Conservation (phyloP, 2,888 invertebrate species). For the Cenopis cana region DNA sequence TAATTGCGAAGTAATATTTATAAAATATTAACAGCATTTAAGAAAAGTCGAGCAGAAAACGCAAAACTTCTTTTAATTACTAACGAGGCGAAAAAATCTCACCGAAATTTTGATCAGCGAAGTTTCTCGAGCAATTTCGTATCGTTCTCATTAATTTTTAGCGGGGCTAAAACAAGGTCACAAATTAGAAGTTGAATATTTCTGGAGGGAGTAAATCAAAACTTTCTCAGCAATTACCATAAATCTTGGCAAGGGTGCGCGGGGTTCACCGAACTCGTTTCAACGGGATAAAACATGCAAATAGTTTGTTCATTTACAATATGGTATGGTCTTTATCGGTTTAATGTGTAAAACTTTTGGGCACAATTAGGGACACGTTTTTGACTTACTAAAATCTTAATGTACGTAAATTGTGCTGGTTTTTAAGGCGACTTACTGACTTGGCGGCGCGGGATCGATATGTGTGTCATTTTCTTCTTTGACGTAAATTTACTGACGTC, state of each 20-base stretch:
- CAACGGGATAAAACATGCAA: slow-evolving; percentile 36
- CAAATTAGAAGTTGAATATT: slow-evolving; percentile 43
- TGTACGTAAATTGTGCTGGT: no score
- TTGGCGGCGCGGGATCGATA: no score
- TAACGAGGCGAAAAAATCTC: background rate
- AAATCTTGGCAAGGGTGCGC: slow-evolving; percentile 41
- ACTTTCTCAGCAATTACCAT: slow-evolving; percentile 39
- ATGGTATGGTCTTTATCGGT: slow-evolving; percentile 1
- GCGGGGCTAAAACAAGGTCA: slow-evolving; percentile 39
- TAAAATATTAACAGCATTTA: background rate
- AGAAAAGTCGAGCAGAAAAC: background rate
- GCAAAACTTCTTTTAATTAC: slow-evolving; percentile 2
- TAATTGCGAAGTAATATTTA: no score
- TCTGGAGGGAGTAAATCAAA: slow-evolving; percentile 41
- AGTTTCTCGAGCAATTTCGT: slow-evolving; percentile 13
- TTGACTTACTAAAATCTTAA: no score
- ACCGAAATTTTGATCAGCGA: background rate
- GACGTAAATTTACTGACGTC: no score
- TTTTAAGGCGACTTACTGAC: no score
- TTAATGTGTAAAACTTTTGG: slow-evolving; percentile 7
- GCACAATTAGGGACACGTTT: background rate
- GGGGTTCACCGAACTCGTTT: slow-evolving; percentile 24
- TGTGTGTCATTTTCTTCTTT: no score
- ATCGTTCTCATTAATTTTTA: slow-evolving; percentile 41
- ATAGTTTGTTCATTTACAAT: slow-evolving; percentile 22